These are phyloP conservation scores for Thecocarcelia acutangulata DNA, from an alignment of 2,888 invertebrate genomes.

Conservation along the genomic window DNA sequence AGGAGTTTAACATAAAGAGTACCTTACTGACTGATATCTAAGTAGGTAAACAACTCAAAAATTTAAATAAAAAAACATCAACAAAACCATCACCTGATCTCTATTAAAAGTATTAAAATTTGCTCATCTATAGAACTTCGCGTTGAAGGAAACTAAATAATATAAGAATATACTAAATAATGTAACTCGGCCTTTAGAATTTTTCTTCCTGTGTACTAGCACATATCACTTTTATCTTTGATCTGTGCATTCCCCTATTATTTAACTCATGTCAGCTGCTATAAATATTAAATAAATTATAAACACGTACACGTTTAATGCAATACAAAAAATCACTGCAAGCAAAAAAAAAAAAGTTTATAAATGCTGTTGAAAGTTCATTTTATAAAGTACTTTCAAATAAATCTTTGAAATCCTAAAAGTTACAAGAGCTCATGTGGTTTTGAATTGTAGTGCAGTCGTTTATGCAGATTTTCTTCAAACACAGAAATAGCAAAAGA, in stretches of 20 bases:
- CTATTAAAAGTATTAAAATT: too few relatives aligned
- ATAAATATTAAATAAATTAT: slow-evolving; percentile 60
- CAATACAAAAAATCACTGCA: background rate
- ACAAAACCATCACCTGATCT: too few relatives aligned
- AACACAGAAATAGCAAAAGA: slow-evolving; percentile 15
- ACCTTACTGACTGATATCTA: too few relatives aligned
- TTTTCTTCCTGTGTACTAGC: too few relatives aligned
- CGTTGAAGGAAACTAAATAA: too few relatives aligned
- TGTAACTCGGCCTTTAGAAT: too few relatives aligned
- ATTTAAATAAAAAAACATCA: too few relatives aligned
- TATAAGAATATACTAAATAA: too few relatives aligned
- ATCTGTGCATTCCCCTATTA: slow-evolving; percentile 13
- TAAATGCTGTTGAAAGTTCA: slow-evolving; percentile 56
- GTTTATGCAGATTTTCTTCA: slow-evolving; percentile 25
- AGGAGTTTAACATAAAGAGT: too few relatives aligned
- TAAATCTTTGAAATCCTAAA: slow-evolving; percentile 62
- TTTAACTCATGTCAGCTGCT: slow-evolving; percentile 20
- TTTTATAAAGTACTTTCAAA: slow-evolving; percentile 55
- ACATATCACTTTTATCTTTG: too few relatives aligned
- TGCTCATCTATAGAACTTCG: too few relatives aligned
- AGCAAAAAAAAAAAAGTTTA: slow-evolving; percentile 1
- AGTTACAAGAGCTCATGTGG: slow-evolving; percentile 63
- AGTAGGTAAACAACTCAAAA: too few relatives aligned
- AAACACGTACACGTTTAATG: slow-evolving; percentile 47
- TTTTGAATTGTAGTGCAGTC: slow-evolving; percentile 44